Conservation (phyloP, 2,888 invertebrate species). For the Leptinotarsa juncta region DNA sequence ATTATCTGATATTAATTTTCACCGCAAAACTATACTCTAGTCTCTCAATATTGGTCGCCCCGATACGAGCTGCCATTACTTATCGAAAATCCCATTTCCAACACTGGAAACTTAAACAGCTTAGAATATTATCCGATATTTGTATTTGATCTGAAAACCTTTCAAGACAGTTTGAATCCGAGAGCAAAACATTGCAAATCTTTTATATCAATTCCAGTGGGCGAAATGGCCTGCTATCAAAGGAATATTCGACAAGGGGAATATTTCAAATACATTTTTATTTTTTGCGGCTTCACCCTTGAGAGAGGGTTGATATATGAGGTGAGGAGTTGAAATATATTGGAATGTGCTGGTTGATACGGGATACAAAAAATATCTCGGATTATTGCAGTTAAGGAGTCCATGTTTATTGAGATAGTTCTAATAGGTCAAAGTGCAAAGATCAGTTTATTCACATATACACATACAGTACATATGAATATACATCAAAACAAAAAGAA, state of each 20-base stretch:
- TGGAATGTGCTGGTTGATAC: neutral
- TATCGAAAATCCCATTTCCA: conserved; percentile 21
- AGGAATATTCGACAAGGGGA: neutral
- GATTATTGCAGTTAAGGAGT: too few species aligned
- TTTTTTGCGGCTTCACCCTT: neutral
- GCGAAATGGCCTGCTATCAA: conserved; percentile 30
- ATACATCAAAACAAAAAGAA: too few species aligned
- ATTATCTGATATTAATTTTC: neutral
- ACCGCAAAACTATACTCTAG: neutral
- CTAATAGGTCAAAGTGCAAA: too few species aligned
- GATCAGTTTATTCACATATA: too few species aligned
- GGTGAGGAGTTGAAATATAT: neutral
- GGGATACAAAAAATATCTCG: neutral
- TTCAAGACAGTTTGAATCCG: conserved; percentile 42
- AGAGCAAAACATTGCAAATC: conserved; percentile 48
- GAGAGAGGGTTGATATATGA: neutral
- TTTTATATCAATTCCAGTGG: conserved; percentile 44
- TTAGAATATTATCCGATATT: conserved; percentile 31
- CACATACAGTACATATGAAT: too few species aligned
- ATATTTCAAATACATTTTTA: conserved; percentile 6
- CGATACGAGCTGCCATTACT: neutral
- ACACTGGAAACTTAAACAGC: conserved; percentile 13
- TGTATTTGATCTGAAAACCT: conserved; percentile 40
- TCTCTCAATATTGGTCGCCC: neutral
- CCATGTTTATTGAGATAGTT: too few species aligned